Base-by-base conservation (phyloP, 1,140 invertebrate genomes). In the Liolophura sinensis region DNA sequence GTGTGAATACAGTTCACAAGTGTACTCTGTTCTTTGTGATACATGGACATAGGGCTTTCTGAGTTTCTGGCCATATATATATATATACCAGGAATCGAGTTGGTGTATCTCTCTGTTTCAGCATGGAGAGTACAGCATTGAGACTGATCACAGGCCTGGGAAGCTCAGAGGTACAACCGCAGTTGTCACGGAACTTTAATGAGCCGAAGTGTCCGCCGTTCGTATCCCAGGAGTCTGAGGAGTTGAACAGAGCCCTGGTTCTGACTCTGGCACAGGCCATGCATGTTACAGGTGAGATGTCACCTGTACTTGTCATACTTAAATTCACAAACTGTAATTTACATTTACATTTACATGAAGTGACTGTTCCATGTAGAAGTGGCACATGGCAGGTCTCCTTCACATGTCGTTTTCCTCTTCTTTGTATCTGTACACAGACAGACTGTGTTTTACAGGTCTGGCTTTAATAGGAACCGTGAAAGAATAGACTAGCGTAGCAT, bases 251-350 rank as follows among this genome's bases (percentile, higher is more conserved):
- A 69, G 93, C 93, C 0, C 86, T 98, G 0, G 94, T 98, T 0
- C 86, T 98, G 1, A 97, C 95, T 0, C 82, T 98, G n/a, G 95
- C 95, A 0, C 86, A 96, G 65, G 93, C 95, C 0, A 95, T 97
- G 86, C 93, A 97, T 82, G 91, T 98, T 22, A 96, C 94, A 61
- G 93, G 94, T 78, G 86, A 87, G 65, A 64, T 52, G 51, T 24
- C 3, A 7, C 12, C 3, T 52, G 51, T 52, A 52, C 12, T 15
- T 40, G 47, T 48, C 40, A 22, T 4, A n/a, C n/a, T 3, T 24
- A 20, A 9, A 5, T 14, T 6, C 24, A 54, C n/a, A n/a, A n/a
- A n/a, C n/a, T n/a, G n/a, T n/a, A n/a, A n/a, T n/a, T n/a, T n/a
- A n/a, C n/a, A n/a, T n/a, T n/a, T n/a, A n/a, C n/a, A n/a, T n/a